Evolutionary conservation across 2,888 invertebrate genomes (phyloP).

Genomic region (Brassicogethes aeneus): DNA sequence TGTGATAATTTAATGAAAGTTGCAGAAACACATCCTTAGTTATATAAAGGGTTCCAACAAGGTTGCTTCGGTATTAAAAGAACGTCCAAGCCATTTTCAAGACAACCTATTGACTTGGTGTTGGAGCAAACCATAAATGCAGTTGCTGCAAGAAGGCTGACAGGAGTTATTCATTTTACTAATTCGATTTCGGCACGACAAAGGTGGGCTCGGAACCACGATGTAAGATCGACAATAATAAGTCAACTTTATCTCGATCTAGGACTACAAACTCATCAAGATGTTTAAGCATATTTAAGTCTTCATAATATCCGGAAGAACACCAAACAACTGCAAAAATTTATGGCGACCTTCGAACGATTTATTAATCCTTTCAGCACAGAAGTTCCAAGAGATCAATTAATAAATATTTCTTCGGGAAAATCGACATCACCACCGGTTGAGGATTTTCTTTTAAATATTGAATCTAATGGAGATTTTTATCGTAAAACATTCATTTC

Average conservation of each 20-base stretch:
- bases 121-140: slow-evolving; percentile 32
- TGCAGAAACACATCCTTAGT: slow-evolving; percentile 26
- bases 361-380: slow-evolving; percentile 17
- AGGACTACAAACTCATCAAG: slow-evolving; percentile 19
- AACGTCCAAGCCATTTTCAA: slow-evolving; percentile 29
- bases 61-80: slow-evolving; percentile 28
- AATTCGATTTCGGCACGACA: slow-evolving; percentile 21
- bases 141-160: slow-evolving; percentile 20
- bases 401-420: slow-evolving; percentile 22
- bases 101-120: slow-evolving; percentile 26
- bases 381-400: slow-evolving; percentile 14
- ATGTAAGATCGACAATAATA: slow-evolving; percentile 19
- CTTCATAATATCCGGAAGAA: slow-evolving; percentile 16
- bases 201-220: slow-evolving; percentile 24
- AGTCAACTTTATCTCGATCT: slow-evolving; percentile 16
- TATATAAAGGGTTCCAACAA: slow-evolving; percentile 18
- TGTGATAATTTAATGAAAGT: slow-evolving; percentile 26
- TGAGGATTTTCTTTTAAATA: slow-evolving; percentile 17
- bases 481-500: slow-evolving; percentile 20
- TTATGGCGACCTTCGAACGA: slow-evolving; percentile 13
- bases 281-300: slow-evolving; percentile 22
- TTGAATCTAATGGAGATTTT: slow-evolving; percentile 18
- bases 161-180: slow-evolving; percentile 10
- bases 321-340: slow-evolving; percentile 11
- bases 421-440: slow-evolving; percentile 17